Conservation (phyloP, 2,113 vertebrate species). For the Pedionomus torquatus region DNA sequence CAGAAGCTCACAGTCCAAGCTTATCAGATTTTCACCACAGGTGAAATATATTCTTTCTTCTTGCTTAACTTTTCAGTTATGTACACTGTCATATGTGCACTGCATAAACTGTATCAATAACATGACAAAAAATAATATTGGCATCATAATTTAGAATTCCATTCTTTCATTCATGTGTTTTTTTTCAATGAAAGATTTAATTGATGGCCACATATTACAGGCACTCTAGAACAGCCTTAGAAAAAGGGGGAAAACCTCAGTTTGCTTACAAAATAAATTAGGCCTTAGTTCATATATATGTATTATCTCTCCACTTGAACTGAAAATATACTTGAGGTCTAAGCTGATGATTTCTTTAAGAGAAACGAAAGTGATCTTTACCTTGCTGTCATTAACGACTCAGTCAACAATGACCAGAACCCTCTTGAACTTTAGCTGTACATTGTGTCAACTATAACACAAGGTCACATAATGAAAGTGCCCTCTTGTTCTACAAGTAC, state of each 20-base stretch:
- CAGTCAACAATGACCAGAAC: not conserved
- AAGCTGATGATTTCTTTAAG: not conserved
- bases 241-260: not conserved
- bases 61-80: not conserved
- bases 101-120: not conserved
- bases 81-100: not conserved
- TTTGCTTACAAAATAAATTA: not conserved
- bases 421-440: not conserved
- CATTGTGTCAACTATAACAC: not conserved
- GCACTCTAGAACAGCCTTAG: not conserved
- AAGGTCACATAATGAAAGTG: slow-evolving; percentile 11
- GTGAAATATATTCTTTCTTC: not conserved
- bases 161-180: not conserved
- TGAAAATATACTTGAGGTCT: not conserved
- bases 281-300: not conserved
- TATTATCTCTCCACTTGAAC: not conserved
- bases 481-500: not conserved
- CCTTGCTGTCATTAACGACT: not conserved
- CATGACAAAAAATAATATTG: not conserved
- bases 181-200: not conserved
- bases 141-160: not conserved
- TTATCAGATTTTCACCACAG: not conserved
- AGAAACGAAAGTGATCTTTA: not conserved
- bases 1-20: not conserved
- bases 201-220: not conserved